Percentiles rank a stretch among this genome's conserved stretches.
Conservation (phyloP, 2,797 vertebrate genomes). For the Momotus momota region DNA sequence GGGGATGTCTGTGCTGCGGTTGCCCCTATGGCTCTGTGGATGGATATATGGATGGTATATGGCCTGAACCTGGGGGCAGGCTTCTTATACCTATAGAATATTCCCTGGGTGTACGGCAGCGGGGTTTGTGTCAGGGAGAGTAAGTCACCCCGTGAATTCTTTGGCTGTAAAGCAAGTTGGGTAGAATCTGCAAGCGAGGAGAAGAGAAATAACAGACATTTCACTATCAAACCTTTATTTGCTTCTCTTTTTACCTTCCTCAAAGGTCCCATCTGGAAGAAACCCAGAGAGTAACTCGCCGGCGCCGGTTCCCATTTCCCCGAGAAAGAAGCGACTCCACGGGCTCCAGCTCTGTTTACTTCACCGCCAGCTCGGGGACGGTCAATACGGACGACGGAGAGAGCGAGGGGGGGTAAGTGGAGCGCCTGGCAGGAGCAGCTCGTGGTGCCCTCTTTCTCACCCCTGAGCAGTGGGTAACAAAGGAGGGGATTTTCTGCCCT, state of each 20-base stretch:
- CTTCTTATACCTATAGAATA: fast-evolving
- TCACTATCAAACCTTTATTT: fast-evolving
- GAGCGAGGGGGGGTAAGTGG: conserved; percentile 91
- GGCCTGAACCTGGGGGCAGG: neutral
- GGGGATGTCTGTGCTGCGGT: fast-evolving
- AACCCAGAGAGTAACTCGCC: conserved; percentile 81
- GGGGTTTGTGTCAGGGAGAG: fast-evolving
- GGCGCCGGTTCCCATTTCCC: conserved; percentile 77
- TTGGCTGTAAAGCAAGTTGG: fast-evolving
- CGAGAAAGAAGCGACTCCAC: conserved; percentile 90
- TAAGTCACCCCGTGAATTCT: neutral
- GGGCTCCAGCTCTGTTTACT: conserved; percentile 94
- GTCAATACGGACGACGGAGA: conserved; percentile 81
- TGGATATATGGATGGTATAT: fast-evolving
- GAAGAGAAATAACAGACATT: fast-evolving
- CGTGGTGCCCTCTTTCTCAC: fast-evolving
- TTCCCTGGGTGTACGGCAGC: fast-evolving
- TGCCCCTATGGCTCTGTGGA: neutral
- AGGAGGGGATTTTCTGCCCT: too few species aligned
- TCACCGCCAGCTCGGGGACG: conserved; percentile 87
- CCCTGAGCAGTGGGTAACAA: fast-evolving
- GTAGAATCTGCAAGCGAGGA: neutral
- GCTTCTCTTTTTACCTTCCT: neutral
- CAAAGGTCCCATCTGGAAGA: conserved; percentile 89
- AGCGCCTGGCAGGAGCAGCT: neutral